Evolutionary conservation across 2,797 vertebrate species (phyloP).

Genomic region (Petrocephalus sullivani): DNA sequence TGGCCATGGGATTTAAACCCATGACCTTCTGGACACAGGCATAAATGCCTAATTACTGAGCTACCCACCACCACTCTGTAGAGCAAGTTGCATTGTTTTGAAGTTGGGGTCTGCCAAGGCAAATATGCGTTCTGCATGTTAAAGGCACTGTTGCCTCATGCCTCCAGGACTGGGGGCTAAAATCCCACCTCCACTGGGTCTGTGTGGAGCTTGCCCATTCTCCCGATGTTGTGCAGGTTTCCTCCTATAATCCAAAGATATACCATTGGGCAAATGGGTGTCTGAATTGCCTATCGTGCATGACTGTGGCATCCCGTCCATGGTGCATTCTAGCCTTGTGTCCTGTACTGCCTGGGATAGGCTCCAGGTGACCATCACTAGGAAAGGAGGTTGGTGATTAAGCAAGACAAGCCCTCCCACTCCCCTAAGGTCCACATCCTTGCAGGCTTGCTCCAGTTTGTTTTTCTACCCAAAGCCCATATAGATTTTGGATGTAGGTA

Average conservation of each 20-base stretch:
- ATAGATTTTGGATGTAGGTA: background rate
- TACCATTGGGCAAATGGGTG: background rate
- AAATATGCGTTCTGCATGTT: background rate
- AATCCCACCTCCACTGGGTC: background rate
- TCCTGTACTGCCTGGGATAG: background rate
- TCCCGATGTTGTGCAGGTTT: background rate
- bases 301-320: background rate
- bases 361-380: background rate
- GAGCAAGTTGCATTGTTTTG: background rate
- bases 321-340: background rate
- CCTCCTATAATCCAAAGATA: background rate
- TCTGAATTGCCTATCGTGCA: no score
- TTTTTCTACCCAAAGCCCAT: background rate
- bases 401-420: background rate
- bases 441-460: background rate
- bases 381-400: background rate
- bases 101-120: background rate
- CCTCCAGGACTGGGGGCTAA: background rate
- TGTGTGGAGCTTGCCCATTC: background rate
- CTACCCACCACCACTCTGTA: background rate
- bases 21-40: background rate
- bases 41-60: background rate
- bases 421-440: background rate
- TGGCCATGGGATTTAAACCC: background rate
- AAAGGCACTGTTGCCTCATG: background rate